A percentile compares a stretch with the other conserved stretches of the same genome.
These are phyloP conservation scores for Actias luna DNA, from an alignment of 2,888 invertebrate species.

Conservation along the genomic window DNA sequence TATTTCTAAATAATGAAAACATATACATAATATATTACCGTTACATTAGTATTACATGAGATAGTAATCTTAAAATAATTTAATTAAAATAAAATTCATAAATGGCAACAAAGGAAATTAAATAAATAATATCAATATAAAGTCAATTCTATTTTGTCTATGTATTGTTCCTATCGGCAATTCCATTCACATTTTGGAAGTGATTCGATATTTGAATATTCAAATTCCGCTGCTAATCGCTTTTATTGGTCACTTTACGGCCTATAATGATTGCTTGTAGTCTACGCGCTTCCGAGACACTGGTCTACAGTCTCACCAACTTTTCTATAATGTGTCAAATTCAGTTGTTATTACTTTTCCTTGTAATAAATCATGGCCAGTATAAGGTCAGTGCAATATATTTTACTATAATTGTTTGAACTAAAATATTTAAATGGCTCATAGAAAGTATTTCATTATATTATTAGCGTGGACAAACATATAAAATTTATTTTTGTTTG, in stretches of 20 bases:
- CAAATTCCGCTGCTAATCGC: constrained; percentile 56
- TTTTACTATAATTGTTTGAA: not conserved
- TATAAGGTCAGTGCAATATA: not conserved
- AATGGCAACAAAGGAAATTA: constrained; percentile 9
- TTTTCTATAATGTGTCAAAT: constrained; percentile 9
- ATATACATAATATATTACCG: no score
- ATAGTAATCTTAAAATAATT: no score
- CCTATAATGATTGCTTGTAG: constrained; percentile 65
- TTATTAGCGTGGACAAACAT: not conserved
- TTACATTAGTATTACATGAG: no score
- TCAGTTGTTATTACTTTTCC: not conserved
- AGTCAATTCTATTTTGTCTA: constrained; percentile 25
- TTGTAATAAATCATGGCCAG: not conserved
- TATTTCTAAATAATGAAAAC: no score
- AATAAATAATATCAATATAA: constrained; percentile 1
- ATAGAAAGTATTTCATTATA: not conserved
- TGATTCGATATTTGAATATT: constrained; percentile 64
- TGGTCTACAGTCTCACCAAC: not conserved
- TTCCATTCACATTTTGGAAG: constrained; percentile 60
- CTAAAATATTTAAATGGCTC: not conserved
- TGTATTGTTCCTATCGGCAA: constrained; percentile 19
- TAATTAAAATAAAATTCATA: not conserved
- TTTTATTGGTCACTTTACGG: constrained; percentile 77
- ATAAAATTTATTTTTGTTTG: not conserved
- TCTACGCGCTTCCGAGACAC: constrained; percentile 14